Percentiles rank a stretch among this genome's conserved stretches.
These are phyloP conservation scores for Euura lappo DNA, from an alignment of 1,140 invertebrate species.

Conservation along the genomic window DNA sequence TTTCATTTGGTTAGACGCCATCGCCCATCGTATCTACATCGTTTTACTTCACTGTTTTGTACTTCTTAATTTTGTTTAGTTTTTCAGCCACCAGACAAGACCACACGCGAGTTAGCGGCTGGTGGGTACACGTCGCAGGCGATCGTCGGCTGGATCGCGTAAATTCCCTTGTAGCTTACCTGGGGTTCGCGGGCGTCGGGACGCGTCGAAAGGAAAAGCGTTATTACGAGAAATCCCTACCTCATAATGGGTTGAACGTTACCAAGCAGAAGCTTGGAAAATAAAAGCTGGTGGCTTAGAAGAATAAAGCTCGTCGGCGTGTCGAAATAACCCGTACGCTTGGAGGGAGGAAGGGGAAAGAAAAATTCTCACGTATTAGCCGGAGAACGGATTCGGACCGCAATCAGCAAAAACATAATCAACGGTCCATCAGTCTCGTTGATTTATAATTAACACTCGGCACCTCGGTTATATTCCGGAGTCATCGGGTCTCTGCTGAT, in stretches of 20 bases:
- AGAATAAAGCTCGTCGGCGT: not conserved
- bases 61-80: not conserved
- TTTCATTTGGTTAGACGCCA: slow-evolving; percentile 3
- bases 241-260: slow-evolving; percentile 4
- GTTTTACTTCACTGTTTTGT: not conserved
- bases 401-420: not conserved
- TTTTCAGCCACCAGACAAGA: not conserved
- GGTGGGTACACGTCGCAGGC: not conserved
- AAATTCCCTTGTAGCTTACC: not conserved
- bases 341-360: no score
- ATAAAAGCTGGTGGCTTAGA: not conserved
- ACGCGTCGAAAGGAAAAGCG: slow-evolving; percentile 4
- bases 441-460: not conserved
- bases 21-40: not conserved
- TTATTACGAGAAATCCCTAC: not conserved
- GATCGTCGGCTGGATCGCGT: not conserved
- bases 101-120: not conserved
- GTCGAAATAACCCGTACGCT: not conserved
- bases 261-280: not conserved
- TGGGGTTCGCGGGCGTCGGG: not conserved
- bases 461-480: not conserved
- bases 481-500: not conserved
- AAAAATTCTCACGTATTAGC: not conserved
- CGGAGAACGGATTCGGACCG: not conserved
- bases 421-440: not conserved